Base-by-base conservation (phyloP, 35 echinoderm and acorn worm species). In the Anneissia japonica region DNA sequence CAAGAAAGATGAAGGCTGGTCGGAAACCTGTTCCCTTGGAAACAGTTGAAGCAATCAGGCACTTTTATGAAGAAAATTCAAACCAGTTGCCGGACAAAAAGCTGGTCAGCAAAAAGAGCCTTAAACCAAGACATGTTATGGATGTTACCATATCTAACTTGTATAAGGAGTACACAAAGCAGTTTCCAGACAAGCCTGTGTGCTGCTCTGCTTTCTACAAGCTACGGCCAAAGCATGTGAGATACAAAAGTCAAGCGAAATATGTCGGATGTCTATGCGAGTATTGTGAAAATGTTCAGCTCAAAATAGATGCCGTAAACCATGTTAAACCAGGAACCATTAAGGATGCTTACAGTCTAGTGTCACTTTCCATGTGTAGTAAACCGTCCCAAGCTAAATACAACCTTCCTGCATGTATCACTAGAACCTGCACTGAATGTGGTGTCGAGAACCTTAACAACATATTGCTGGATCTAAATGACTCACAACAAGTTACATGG, bases 211-310 rank as follows among this genome's bases (percentile, higher is more conserved):
- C 32, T 0, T 85, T 85, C 46, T 30, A 85, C 77, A 89, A 33
- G 6, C 32, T 82, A 21, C 40, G 77, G 5, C 87, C 77, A 81
- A 36, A 26, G 19, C 11, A 80, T 46, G 86, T 88, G 3, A 88
- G 75, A 35, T 29, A 14, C 29, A 37, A 37, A 32, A 26, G 36
- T 0, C 3, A 88, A 32, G 79, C 34, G 1, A 88, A 74, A 74
- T 88, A 73, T 34, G 12, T 51, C 34, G 55, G 87, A 34, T 88
- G 87, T 37, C 30, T 88, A 5, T 88, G 87, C 45, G 87, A 82
- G 39, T 88, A 88, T 39, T 88, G 87, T 32, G 79, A 88, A 76
- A 88, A 88, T 35, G 3, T 82, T 0, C 0, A 88, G 4, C 87
- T 88, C 0, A 82, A 88, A 39, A 31, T 88, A 21, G 0, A 3